Conservation (phyloP, 1,140 invertebrate species). For the Piezodorus guildinii region DNA sequence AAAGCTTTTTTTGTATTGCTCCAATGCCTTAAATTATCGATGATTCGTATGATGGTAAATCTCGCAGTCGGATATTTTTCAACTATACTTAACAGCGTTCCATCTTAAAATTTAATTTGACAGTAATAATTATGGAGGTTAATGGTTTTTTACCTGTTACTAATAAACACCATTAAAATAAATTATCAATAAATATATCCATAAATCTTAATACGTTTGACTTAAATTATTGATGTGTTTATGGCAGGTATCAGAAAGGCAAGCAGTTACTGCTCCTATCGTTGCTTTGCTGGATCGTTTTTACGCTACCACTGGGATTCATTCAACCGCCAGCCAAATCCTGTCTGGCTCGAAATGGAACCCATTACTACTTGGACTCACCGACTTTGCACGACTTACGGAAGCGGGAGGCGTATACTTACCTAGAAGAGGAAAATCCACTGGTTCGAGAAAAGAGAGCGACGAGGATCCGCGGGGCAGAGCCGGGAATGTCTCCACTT, state of each 20-base stretch:
- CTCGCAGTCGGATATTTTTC: no score
- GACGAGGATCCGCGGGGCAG: conserved; percentile 14
- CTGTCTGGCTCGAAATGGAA: conserved; percentile 70
- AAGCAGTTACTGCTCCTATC: conserved; percentile 83
- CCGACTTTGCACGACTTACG: conserved; percentile 33
- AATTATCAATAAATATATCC: no score
- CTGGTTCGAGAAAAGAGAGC: not conserved
- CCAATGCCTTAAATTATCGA: no score
- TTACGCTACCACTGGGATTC: conserved; percentile 89
- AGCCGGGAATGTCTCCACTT: conserved; percentile 56
- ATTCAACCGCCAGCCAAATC: conserved; percentile 84
- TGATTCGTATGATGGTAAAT: no score
- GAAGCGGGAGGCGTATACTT: conserved; percentile 29
- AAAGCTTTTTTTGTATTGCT: no score
- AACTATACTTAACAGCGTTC: no score
- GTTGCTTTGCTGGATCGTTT: conserved; percentile 87
- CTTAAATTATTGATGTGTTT: conserved; percentile 2
- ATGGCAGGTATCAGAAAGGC: conserved; percentile 63
- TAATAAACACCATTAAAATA: no score
- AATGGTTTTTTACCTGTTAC: no score
- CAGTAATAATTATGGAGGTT: no score
- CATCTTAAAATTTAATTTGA: no score
- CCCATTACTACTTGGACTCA: conserved; percentile 41
- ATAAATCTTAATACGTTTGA: no score
- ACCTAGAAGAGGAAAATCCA: no score